Conservation (phyloP, 1,140 invertebrate genomes). For the roundworm (Caenorhabditis elegans) region DNA sequence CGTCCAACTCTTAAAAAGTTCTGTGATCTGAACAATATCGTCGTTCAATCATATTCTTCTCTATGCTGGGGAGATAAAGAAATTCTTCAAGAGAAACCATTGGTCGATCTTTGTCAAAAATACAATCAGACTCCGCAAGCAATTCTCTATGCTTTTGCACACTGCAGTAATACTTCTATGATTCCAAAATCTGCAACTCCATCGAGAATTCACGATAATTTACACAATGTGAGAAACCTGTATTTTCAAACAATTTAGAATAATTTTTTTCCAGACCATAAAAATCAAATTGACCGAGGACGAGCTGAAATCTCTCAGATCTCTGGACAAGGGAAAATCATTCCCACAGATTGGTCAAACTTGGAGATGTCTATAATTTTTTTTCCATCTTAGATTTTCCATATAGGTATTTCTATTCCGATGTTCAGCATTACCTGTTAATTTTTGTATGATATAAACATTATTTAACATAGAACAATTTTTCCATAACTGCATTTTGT, state of each 20-base stretch:
- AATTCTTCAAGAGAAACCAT: conserved; percentile 50
- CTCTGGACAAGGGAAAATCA: conserved; percentile 14
- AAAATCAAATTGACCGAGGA: conserved; percentile 5
- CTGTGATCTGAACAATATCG: conserved; percentile 67
- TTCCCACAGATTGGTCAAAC: conserved; percentile 20
- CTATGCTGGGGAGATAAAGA: conserved; percentile 54
- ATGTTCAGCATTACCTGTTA: too few species aligned
- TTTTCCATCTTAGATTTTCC: too few species aligned
- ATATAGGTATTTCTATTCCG: too few species aligned
- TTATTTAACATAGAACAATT: too few species aligned
- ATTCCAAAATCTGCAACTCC: conserved; percentile 60
- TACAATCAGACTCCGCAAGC: conserved; percentile 51
- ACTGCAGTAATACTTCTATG: conserved; percentile 53
- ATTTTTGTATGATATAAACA: too few species aligned
- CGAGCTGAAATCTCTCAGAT: conserved; percentile 10
- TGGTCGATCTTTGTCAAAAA: conserved; percentile 47
- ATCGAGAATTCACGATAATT: conserved; percentile 52
- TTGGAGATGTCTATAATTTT: background rate
- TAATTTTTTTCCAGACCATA: background rate
- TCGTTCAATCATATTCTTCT: conserved; percentile 64
- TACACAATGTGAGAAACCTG: conserved; percentile 42
- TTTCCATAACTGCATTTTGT: too few species aligned
- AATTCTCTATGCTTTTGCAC: conserved; percentile 57
- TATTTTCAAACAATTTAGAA: background rate
- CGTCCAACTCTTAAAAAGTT: conserved; percentile 65